Base-by-base conservation (phyloP, 2,113 vertebrate genomes). In the Prolemur simus region DNA sequence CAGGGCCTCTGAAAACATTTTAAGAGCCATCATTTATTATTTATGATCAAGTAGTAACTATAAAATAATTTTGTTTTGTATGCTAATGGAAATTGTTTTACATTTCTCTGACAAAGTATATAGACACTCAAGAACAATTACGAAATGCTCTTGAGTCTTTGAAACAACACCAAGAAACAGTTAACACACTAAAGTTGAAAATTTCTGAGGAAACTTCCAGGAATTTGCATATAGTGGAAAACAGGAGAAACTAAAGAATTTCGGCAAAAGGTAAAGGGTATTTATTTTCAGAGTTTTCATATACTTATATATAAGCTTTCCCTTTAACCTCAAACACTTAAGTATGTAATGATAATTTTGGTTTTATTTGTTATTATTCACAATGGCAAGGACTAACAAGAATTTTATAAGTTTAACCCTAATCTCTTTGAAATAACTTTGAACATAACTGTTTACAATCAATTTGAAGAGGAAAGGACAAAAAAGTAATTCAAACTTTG, bases 61-160 rank as follows among this genome's bases (percentile, higher is more conserved):
- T 74, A 54, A 92, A 87, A 68, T 85, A 11, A 64, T 60, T 37
- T 23, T 68, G 7, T 58, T 0, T 39, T 10, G 39, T 0, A 1
- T 58, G 63, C 96, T 91, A 76, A 92, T 34, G 20, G 37, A 86
- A 78, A 11, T 86, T 60, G 13, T 96, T 45, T 96, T 47, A 3
- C 58, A 32, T 73, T 80, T 87, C 37, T 94, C 47, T 93, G 81
- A 47, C 45, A 69, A 98, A 99, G 98, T 98, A 98, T 18, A 98
- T 98, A 1, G 94, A 98, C 12, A 96, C 98, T 47, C 97, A 98
- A 89, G 97, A 98, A 37, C 98, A 98, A 66, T 14, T 98, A 93
- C 89, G 73, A 89, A 92, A 95, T n/a, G 76, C 97, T 74, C 91
- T 52, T 5, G 73, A 94, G 42, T 97, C 97, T 94, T 96, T 98